Evolutionary conservation across 2,797 vertebrate species (phyloP), one percentile per base, ranked within the genome.

Genomic region (Coccyzus lansbergi): DNA sequence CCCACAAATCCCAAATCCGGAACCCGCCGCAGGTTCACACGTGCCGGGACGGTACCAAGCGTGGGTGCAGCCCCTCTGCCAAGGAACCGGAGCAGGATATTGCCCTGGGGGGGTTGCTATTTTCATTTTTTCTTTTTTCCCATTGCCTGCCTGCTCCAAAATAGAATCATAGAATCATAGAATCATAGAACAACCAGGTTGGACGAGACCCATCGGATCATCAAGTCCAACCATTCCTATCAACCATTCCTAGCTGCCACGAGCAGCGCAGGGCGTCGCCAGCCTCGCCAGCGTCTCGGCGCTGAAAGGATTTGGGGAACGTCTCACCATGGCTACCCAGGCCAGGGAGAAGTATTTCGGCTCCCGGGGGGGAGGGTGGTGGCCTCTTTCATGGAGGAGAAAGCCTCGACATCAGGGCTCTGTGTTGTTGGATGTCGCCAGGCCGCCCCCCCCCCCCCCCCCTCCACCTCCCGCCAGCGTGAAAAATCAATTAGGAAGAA

Each of bases 401-500:
- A 86, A 95, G 93, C 94, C 83, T 12, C 86, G 42, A 84, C 93
- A 86, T 33, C 88, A 19, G 88, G 63, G 81, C 75, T 59, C 90
- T n/a, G n/a, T 83, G 59, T 49, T 90, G 70, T 84, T 93, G 94
- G 91, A 90, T 95, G 96, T 94, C 94, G 68, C 90, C 92, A 48
- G n/a, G n/a, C n/a, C n/a, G n/a, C n/a, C n/a, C n/a, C n/a, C n/a
- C n/a, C n/a, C n/a, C n/a, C n/a, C n/a, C n/a, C n/a, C n/a, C n/a
- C n/a, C n/a, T 65, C 80, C 81, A 87, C 90, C 86, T 90, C 92
- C 92, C 74, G 12, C 40, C 93, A 68, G 93, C 68, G 88, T 86
- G 93, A 92, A 95, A 89, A 95, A 96, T 96, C 96, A 95, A 95
- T 95, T 92, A 94, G 96, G 93, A 95, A 95, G 92, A 95, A 94